Evolutionary conservation across 1,140 invertebrate genomes (phyloP).

Genomic region (Drosophila sproati): DNA sequence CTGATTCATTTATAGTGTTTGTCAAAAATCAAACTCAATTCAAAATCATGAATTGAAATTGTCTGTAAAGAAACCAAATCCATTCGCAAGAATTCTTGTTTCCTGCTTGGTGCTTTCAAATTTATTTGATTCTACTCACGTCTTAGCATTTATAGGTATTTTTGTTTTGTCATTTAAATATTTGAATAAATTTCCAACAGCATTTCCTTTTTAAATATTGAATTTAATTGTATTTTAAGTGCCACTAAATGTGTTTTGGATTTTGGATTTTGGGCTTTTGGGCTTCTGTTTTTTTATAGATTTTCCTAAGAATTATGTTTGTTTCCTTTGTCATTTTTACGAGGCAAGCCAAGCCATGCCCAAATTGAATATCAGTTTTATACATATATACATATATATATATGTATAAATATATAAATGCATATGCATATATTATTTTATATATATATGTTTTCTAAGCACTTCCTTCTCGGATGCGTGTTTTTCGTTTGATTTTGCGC

Average conservation of each 20-base stretch:
- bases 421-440: not conserved
- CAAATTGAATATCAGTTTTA: not conserved
- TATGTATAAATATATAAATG: not conserved
- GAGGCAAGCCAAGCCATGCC: not conserved
- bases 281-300: conserved; percentile 3
- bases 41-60: not conserved
- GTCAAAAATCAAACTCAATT: too few species aligned
- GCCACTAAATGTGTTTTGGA: conserved; percentile 9
- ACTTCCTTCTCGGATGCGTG: conserved; percentile 57
- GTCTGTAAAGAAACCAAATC: too few species aligned
- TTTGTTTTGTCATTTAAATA: conserved; percentile 12
- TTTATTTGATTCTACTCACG: not conserved
- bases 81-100: not conserved
- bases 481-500: conserved; percentile 28
- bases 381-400: not conserved
- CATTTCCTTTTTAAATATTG: conserved; percentile 24
- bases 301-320: conserved; percentile 32
- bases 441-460: conserved; percentile 39
- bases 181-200: conserved; percentile 40
- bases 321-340: conserved; percentile 14
- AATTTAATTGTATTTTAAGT: conserved; percentile 18
- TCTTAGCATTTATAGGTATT: not conserved
- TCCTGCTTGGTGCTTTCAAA: not conserved
- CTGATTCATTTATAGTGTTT: too few species aligned
- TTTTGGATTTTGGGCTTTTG: not conserved